Evolutionary conservation across 2,888 invertebrate genomes (phyloP), one percentile per base, ranked within the genome.

Genomic region (Drosophila fulvimacula): DNA sequence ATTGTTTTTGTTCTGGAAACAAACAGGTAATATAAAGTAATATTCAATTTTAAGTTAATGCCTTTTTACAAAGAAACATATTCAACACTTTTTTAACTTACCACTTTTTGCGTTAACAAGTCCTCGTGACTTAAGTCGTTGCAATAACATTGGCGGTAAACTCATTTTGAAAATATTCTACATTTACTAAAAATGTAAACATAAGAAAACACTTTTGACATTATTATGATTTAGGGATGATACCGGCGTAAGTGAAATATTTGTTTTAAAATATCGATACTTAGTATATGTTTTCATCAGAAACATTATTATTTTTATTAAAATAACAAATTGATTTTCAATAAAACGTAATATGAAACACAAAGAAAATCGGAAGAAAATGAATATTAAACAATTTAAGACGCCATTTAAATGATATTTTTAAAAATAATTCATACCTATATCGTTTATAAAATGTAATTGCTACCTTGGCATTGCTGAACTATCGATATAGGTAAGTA

Each of bases 91-190:
- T 19, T 11, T 41, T 19, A 15, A 27, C 46, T 27, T 65, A 83
- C 82, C 73, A 24, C 34, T 56, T 56, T 71, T 69, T 27, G 70
- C 80, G 3, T 48, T 57, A 2, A 82, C 69, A 24, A 82, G 61
- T 2, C 82, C 82, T 6, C 82, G 59, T 6, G 81, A 83, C 17
- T 76, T 73, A 2, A 82, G 51, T 15, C 89, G 70, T 19, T 82
- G 66, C 21, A 82, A 58, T n/a, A 82, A 51, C 32, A 67, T 63
- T 19, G 87, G 87, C n/a, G 82, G 82, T 3, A 82, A 66, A 13
- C 84, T 82, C 82, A 82, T 82, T 36, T 46, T 51, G 32, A 15
- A 10, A 19, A 1, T n/a, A 5, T 42, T 48, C 27, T 6, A 24
- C 0, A 38, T 52, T n/a, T 21, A 11, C 13, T 15, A 17, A 11